These are phyloP conservation scores for Tolmerus cingulatus DNA, from an alignment of 2,888 invertebrate genomes.

Conservation along the genomic window DNA sequence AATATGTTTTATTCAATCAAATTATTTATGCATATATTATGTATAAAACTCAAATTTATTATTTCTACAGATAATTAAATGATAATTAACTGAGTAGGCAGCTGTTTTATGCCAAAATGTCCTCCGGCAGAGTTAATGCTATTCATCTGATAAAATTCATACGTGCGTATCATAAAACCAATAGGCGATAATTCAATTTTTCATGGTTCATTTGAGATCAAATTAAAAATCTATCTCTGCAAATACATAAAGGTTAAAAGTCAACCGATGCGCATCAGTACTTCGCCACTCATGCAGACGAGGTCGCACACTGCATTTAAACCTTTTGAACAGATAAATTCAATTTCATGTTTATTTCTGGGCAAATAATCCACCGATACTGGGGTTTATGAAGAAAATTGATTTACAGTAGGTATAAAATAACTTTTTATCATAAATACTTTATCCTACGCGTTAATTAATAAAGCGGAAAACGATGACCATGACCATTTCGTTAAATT, in stretches of 20 bases:
- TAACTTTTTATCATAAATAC: neutral
- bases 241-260: neutral
- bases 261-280: neutral
- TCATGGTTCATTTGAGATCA: neutral
- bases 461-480: neutral
- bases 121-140: neutral
- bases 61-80: neutral
- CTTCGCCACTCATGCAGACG: neutral
- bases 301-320: neutral
- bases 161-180: neutral
- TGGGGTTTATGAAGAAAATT: neutral
- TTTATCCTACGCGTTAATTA: neutral
- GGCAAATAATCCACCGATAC: neutral
- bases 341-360: neutral
- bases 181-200: neutral
- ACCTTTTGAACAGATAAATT: neutral
- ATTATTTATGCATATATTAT: too few species aligned
- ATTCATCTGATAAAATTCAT: neutral
- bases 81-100: neutral
- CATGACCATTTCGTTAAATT: neutral
- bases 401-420: neutral
- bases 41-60: neutral
- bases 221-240: neutral
- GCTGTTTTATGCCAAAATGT: neutral
- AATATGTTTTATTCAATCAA: too few species aligned